These are phyloP conservation scores for Ammodytes dubius DNA, from an alignment of 2,113 vertebrate genomes.

Conservation along the genomic window DNA sequence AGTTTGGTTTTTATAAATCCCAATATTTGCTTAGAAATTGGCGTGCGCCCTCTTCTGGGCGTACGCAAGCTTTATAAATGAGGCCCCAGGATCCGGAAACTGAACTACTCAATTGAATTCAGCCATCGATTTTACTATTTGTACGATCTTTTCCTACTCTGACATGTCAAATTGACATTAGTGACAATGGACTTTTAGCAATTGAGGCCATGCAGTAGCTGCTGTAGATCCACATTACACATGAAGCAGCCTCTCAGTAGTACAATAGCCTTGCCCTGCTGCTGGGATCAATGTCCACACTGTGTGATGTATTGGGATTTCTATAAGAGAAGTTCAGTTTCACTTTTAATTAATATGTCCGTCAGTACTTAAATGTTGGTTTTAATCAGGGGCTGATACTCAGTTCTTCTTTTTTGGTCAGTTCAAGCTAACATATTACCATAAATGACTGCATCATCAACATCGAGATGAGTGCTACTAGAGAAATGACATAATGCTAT, in stretches of 20 bases:
- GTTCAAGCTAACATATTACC: neutral
- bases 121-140: neutral
- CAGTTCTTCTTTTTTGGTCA: neutral
- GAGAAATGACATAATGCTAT: neutral
- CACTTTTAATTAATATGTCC: too few relatives aligned
- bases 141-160: neutral
- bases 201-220: neutral
- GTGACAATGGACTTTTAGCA: neutral
- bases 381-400: too few relatives aligned
- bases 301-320: neutral
- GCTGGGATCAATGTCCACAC: too few relatives aligned
- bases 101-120: neutral
- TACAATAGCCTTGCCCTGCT: too few relatives aligned
- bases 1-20: too few relatives aligned
- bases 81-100: too few relatives aligned
- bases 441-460: constrained; percentile 7
- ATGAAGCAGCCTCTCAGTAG: too few relatives aligned
- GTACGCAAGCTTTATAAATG: too few relatives aligned
- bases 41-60: too few relatives aligned
- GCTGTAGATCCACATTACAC: too few relatives aligned
- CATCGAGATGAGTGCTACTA: neutral
- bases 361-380: too few relatives aligned
- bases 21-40: too few relatives aligned
- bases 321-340: neutral
- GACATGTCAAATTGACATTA: neutral